Base-by-base conservation (phyloP, 1,140 invertebrate species). In the Drosophila ogumai region DNA sequence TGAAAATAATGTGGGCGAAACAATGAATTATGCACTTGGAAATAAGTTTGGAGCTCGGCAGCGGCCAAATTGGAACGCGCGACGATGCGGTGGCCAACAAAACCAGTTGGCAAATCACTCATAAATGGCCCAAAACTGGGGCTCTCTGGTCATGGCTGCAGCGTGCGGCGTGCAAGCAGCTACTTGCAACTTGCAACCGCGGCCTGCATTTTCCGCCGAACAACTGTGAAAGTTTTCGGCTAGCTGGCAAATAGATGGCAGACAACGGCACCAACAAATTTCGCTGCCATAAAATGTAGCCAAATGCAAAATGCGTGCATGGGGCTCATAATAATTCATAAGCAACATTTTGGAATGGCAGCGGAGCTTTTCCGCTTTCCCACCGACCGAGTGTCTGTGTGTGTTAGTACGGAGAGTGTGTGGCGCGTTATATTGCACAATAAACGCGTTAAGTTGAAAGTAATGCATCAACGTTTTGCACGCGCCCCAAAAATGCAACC, bases 271-370 rank as follows among this genome's bases (percentile, higher is more conserved):
- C 68, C 84, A 88, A 82, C 82, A 79, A 82, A 86, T 81, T 86
- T 86, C 71, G 46, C 69, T 81, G 79, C 82, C 82, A 84, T 90
- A 85, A 85, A 90, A 90, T 85, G 86, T 90, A 80, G 66, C 65
- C 52, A 71, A 72, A 72, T 72, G 80, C 81, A 85, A 81, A 88
- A 85, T 79, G 86, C 85, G 86, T 90, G 69, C 81, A 74, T 85
- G 75, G 85, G 74, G 77, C 86, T 90, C 81, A 90, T 90, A 90
- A 90, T 90, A 90, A 90, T 90, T 90, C 85, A 90, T 90, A 90
- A 90, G 85, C 85, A 81, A 90, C 86, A 90, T 85, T 90, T 66
- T 78, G 84, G 68, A 34, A 50, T 84, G 81, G 80, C 84, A 87
- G 43, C 25, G 65, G 9, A 43, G 66, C 40, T 25, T 19, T 28